phyloP scores from a whole-genome alignment of 2,113 vertebrate genomes.

The Oceanites oceanicus region DNA sequence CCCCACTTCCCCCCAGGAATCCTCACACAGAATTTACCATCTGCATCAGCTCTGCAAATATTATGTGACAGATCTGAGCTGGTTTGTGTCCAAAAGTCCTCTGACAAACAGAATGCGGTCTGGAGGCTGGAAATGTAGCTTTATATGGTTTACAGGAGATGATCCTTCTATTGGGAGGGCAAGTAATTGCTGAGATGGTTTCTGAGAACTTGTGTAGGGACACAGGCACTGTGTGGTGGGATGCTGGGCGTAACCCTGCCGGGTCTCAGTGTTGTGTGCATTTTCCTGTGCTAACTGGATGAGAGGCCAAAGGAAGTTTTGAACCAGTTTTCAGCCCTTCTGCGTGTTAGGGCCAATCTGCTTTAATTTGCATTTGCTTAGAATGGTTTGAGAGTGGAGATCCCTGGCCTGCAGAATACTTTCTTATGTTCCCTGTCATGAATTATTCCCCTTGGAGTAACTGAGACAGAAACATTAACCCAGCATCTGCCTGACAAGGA shows the following conservation, averaged over 20 bases:
- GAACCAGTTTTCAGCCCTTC: neutral
- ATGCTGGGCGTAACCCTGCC: neutral
- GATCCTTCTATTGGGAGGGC: neutral
- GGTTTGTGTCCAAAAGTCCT: neutral
- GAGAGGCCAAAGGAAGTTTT: neutral
- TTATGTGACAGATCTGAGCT: neutral
- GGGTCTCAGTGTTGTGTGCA: fast-evolving
- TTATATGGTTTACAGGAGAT: neutral
- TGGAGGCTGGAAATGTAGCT: neutral
- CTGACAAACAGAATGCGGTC: neutral
- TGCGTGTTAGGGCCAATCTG: neutral
- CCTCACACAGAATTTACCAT: neutral
- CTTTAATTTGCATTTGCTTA: neutral
- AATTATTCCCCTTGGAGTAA: constrained; percentile 12
- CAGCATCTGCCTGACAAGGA: neutral
- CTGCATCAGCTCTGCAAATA: neutral
- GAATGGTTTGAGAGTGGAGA: neutral
- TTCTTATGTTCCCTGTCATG: neutral
- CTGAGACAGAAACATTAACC: neutral
- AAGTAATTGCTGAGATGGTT: neutral
- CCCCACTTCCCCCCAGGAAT: neutral
- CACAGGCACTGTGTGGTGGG: fast-evolving
- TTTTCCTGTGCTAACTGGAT: neutral
- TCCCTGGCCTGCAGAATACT: neutral
- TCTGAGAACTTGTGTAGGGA: neutral